phyloP scores from a whole-genome alignment of 2,797 vertebrate genomes.

The Cryptoprocta ferox region DNA sequence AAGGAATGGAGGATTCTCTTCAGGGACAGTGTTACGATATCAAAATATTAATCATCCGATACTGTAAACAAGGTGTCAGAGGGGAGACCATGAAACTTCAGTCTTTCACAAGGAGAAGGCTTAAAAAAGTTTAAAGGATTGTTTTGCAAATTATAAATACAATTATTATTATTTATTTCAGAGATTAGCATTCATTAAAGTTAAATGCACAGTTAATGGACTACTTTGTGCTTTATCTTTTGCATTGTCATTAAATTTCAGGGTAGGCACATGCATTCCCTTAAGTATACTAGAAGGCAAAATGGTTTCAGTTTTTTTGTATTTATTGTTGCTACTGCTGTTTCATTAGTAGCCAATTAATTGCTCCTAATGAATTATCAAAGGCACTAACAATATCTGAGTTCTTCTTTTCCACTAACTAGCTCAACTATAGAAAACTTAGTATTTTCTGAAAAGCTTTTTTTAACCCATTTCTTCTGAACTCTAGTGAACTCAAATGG shows the following conservation, averaged over 20 bases:
- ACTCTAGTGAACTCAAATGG: neutral
- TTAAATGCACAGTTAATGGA: conserved; percentile 57
- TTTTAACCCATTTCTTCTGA: conserved; percentile 2
- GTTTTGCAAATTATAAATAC: conserved; percentile 29
- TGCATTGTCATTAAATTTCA: conserved; percentile 29
- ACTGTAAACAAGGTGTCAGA: neutral
- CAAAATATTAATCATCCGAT: neutral
- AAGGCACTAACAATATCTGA: neutral
- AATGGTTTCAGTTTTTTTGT: conserved; percentile 10
- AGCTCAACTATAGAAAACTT: neutral
- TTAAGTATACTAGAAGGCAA: conserved; percentile 21
- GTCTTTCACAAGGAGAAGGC: neutral
- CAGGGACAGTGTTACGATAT: neutral
- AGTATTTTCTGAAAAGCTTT: neutral
- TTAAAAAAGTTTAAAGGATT: neutral
- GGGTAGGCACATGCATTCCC: neutral
- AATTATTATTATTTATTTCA: conserved; percentile 59
- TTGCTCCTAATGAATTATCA: conserved; percentile 65
- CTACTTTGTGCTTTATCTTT: conserved; percentile 6
- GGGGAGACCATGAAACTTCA: neutral
- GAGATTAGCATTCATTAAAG: conserved; percentile 60
- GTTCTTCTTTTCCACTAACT: conserved; percentile 29
- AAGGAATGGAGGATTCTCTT: neutral
- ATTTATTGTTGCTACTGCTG: conserved; percentile 43
- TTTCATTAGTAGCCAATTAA: conserved; percentile 56